Percentiles rank a stretch among this genome's conserved stretches.
These are phyloP conservation scores for Drosophila mimetica DNA, from an alignment of 2,888 invertebrate species.

Conservation along the genomic window DNA sequence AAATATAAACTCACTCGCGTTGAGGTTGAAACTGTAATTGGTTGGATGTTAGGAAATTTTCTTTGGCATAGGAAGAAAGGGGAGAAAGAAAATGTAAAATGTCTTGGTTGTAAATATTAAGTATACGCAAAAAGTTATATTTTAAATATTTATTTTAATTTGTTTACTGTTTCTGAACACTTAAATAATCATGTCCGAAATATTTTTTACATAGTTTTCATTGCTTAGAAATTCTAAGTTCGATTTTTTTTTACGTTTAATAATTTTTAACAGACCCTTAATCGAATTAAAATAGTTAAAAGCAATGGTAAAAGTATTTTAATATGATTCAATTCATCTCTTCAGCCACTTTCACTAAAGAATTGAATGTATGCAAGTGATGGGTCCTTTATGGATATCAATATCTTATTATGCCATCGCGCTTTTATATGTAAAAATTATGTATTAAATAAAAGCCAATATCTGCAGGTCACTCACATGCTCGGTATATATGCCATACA, in stretches of 20 bases:
- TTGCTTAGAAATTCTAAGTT: no score
- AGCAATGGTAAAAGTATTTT: background rate
- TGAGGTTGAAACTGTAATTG: background rate
- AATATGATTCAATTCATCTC: background rate
- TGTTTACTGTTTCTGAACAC: no score
- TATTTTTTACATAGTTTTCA: no score
- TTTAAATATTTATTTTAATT: no score
- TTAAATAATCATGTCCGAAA: no score
- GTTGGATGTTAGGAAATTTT: background rate
- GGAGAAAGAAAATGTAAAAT: no score
- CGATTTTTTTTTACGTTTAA: no score
- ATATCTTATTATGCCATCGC: slow-evolving; percentile 40
- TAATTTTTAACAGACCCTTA: background rate
- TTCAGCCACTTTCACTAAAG: background rate
- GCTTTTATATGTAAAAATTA: background rate
- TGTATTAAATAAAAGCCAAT: slow-evolving; percentile 10
- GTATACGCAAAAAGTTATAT: no score
- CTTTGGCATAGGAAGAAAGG: no score
- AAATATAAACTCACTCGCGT: background rate
- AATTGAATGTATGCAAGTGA: slow-evolving; percentile 21
- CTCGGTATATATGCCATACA: slow-evolving; percentile 1
- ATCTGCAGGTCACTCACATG: slow-evolving; percentile 8
- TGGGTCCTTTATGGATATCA: slow-evolving; percentile 18
- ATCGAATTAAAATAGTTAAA: background rate
- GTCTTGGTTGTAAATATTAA: no score